Evolutionary conservation across 2,888 invertebrate genomes (phyloP), one percentile per base, ranked within the genome.

Genomic region (Tetranychus piercei): DNA sequence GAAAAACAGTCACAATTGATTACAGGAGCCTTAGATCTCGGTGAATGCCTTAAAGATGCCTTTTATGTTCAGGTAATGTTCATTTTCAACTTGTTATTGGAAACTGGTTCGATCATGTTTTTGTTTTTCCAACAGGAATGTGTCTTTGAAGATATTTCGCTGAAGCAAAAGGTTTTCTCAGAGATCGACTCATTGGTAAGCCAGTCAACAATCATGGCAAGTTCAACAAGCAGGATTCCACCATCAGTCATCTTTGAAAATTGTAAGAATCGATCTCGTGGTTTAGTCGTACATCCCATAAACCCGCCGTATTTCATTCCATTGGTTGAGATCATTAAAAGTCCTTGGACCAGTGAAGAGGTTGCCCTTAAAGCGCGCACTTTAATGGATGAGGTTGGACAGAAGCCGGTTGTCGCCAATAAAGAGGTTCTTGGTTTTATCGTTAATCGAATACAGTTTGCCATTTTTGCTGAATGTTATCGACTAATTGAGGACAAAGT

Each of bases 291-390:
- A 0, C 95, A 96, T 84, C 96, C 95, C 18, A 87, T 88, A 2
- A 96, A 96, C 82, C 96, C 96, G 6, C 96, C 96, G 0, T 95
- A 95, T 82, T 95, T 93, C 82, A 92, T 94, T 43, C 94, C 94
- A 0, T 84, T 96, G 71, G 92, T 94, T 1, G 96, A 97, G 84
- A 86, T 97, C 18, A 91, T 95, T 0, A 95, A 95, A 0, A 91
- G 94, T 0, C 91, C 93, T 6, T 94, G 93, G 92, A 96, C 96
- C 0, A 87, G 88, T 74, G 86, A 88, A 0, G 88, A 89, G 77
- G 88, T 92, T 15, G 87, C 89, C 0, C 84, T 85, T 71, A 88
- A 87, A 81, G 90, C 93, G 0, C 87, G 89, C 74, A 87, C 85
- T 70, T 84, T 90, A 55, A 91, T 95, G 91, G 84, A 87, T 74